These are phyloP conservation scores for Tamias sibiricus DNA, from an alignment of 2,113 vertebrate species.

Conservation along the genomic window DNA sequence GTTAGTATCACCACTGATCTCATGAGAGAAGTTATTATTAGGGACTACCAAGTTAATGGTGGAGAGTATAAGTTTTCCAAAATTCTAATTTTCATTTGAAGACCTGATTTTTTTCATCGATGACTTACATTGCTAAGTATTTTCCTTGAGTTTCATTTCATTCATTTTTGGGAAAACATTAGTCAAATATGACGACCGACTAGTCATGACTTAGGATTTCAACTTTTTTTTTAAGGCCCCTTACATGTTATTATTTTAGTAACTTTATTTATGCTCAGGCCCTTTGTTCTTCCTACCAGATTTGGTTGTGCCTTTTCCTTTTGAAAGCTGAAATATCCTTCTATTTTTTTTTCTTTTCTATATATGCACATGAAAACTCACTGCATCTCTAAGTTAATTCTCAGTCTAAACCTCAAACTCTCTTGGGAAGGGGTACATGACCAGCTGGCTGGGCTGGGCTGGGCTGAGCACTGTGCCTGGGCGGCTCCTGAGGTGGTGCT, in stretches of 20 bases:
- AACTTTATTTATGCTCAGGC: not conserved
- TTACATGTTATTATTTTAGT: not conserved
- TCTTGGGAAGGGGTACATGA: not conserved
- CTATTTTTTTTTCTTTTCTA: not conserved
- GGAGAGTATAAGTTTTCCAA: not conserved
- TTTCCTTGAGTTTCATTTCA: conserved; percentile 17
- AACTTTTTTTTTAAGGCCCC: not conserved
- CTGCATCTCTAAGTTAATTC: not conserved
- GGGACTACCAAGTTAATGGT: not conserved
- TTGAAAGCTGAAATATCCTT: not conserved
- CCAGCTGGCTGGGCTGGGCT: fast-evolving
- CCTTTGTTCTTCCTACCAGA: not conserved
- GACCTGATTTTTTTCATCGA: not conserved
- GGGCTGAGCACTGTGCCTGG: fast-evolving
- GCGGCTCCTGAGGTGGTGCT: not conserved
- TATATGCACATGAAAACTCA: not conserved
- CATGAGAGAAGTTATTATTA: not conserved
- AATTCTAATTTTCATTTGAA: conserved; percentile 30
- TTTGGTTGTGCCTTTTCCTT: not conserved
- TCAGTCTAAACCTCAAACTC: not conserved
- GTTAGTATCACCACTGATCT: conserved; percentile 7
- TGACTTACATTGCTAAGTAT: not conserved
- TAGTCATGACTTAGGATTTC: not conserved
- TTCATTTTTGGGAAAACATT: conserved; percentile 16
- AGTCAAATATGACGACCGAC: conserved; percentile 8